These are phyloP conservation scores for Halictus ligatus DNA, from an alignment of 2,888 invertebrate species.

Conservation along the genomic window DNA sequence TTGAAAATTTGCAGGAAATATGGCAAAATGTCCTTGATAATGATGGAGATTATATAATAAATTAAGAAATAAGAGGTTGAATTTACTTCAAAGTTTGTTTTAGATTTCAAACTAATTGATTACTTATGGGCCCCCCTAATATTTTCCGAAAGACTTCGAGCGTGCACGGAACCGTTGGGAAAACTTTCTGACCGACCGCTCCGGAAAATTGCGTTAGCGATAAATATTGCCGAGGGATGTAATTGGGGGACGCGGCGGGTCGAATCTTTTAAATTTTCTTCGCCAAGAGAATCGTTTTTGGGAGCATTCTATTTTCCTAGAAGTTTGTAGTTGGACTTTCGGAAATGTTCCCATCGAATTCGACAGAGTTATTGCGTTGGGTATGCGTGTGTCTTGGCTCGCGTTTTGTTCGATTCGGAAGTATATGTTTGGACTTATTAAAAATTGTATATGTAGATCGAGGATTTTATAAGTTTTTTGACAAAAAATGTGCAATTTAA, in stretches of 20 bases:
- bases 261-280: background rate
- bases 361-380: background rate
- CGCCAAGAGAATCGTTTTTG: background rate
- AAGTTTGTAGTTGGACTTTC: background rate
- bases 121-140: no score
- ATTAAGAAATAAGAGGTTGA: no score
- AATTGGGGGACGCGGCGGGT: background rate
- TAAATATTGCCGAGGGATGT: background rate
- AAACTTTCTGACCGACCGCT: background rate
- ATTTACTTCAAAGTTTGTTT: no score
- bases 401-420: background rate
- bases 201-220: background rate
- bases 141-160: background rate
- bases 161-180: background rate
- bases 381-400: background rate
- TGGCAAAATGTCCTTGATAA: no score
- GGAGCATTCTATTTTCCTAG: background rate
- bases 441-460: no score
- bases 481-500: no score
- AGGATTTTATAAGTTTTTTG: no score
- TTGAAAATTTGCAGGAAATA: no score
- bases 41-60: no score
- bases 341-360: background rate
- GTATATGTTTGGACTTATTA: no score
- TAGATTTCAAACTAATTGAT: no score